A percentile compares a stretch with the other conserved stretches of the same genome.
Conservation (phyloP, 2,888 invertebrate species). For the Drosophila vallismaia region DNA sequence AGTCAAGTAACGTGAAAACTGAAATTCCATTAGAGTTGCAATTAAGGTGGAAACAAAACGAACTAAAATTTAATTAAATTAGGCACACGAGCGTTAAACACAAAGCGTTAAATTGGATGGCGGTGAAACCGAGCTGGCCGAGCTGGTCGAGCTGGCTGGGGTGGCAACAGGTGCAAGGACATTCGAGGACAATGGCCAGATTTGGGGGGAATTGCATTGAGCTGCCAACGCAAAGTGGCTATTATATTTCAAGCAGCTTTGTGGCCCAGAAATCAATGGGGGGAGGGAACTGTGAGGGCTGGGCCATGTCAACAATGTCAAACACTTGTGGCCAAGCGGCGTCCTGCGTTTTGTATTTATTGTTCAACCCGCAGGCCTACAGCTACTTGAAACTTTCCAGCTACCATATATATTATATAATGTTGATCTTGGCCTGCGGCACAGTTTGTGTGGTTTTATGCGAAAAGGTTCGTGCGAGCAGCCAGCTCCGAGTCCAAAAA, state of each 20-base stretch:
- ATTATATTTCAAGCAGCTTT: conserved; percentile 28
- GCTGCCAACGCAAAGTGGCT: conserved; percentile 10
- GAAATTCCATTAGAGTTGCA: conserved; percentile 30
- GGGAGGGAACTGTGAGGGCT: conserved; percentile 1
- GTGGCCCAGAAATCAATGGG: conserved; percentile 55
- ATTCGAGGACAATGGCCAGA: conserved; percentile 43
- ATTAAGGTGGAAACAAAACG: conserved; percentile 22
- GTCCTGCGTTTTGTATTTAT: conserved; percentile 32
- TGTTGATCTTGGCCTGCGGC: conserved; percentile 25
- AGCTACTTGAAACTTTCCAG: conserved; percentile 61
- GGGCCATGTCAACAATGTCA: conserved; percentile 53
- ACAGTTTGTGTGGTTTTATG: conserved; percentile 24
- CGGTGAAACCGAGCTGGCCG: conserved; percentile 13
- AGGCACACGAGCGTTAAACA: conserved; percentile 26
- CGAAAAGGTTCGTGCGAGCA: conserved; percentile 23
- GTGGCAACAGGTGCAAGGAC: conserved; percentile 68
- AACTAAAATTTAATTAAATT: conserved; percentile 46
- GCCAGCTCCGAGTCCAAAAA: conserved; percentile 11
- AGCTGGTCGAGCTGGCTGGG: conserved; percentile 9
- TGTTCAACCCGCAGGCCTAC: conserved; percentile 32
- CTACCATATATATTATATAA: conserved; percentile 2
- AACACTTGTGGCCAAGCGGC: conserved; percentile 64
- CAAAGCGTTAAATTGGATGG: conserved; percentile 53
- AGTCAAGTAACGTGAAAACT: conserved; percentile 31
- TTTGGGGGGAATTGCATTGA: conserved; percentile 15